phyloP scores from a whole-genome alignment of 2,797 vertebrate genomes.

The Morelia viridis region DNA sequence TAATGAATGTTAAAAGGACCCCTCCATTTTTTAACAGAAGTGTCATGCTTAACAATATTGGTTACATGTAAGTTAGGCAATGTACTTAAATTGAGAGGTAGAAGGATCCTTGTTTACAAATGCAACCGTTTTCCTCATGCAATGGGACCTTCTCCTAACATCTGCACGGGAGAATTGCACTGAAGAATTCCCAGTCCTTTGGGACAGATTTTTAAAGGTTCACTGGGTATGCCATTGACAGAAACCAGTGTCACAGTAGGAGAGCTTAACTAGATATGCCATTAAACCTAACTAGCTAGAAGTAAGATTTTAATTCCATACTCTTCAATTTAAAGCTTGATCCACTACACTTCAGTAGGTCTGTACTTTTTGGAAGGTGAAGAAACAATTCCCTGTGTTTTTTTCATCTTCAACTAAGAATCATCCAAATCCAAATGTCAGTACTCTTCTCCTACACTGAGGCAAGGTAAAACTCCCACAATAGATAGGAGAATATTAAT shows the following conservation, averaged over 20 bases:
- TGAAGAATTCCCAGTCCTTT: not conserved
- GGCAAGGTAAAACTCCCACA: constrained; percentile 49
- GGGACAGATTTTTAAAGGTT: not conserved
- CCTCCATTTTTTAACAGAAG: not conserved
- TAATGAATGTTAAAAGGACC: not conserved
- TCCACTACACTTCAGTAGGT: not conserved
- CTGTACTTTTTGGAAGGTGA: not conserved
- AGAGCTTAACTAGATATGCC: not conserved
- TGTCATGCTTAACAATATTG: not conserved
- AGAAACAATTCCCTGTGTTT: constrained; percentile 8
- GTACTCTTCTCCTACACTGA: constrained; percentile 37
- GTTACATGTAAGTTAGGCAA: not conserved
- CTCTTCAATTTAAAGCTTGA: not conserved
- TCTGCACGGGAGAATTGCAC: not conserved
- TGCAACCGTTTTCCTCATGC: not conserved
- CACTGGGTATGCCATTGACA: not conserved
- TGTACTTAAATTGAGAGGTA: not conserved
- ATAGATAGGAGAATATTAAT: constrained; percentile 35
- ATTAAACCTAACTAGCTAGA: not conserved
- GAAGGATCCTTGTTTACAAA: not conserved
- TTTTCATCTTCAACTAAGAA: constrained; percentile 32
- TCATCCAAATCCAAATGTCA: not conserved
- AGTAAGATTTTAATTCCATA: not conserved
- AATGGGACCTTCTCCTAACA: not conserved
- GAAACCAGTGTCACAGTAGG: not conserved